Base-by-base conservation (phyloP, 2,113 vertebrate species). In the Myanophis thanlyinensis region DNA sequence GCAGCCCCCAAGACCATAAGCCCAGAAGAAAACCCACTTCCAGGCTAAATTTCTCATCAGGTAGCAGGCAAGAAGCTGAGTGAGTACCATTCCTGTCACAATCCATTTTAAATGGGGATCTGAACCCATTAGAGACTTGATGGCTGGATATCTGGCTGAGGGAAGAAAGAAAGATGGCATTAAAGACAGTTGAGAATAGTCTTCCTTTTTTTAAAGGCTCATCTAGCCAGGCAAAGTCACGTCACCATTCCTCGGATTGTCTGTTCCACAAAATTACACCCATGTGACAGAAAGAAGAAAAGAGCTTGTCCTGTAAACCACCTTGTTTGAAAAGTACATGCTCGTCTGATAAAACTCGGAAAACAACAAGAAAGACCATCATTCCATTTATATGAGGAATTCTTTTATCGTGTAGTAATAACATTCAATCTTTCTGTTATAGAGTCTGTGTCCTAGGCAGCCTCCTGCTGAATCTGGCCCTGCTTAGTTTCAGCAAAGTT, bases 21-120 rank as follows among this genome's bases (percentile, higher is more conserved):
- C 98, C 99, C 99, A 99, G 97, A 99, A 99, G 73, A 99, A 95
- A 90, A 99, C 94, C 99, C 99, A 99, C 96, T 99, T 99, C 99
- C 99, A 99, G 3, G 98, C 47, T 40, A 99, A 97, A 54, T 97
- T 95, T 5, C 90, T 98, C 92, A 98, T 98, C 95, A 99, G 95
- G 96, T 98, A 99, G 96, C 99, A 99, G 47, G 98, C 98, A 85
- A 98, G 92, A 30, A 99, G 93, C 97, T 99, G 99, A 0, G 13
- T 93, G 59, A 99, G 94, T 56, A 99, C 99, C 98, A 99, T 98
- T 91, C 94, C 98, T 4, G 98, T 97, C 44, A 99, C 99, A 5
- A 98, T 97, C 99, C 99, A 99, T 95, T 99, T 99, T 89, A 99
- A 97, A 80, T 97, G 97, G 5, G 98, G 99, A 95, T 99, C 99